Conservation (phyloP, 2,797 vertebrate species). For the Ispidina lecontei region DNA sequence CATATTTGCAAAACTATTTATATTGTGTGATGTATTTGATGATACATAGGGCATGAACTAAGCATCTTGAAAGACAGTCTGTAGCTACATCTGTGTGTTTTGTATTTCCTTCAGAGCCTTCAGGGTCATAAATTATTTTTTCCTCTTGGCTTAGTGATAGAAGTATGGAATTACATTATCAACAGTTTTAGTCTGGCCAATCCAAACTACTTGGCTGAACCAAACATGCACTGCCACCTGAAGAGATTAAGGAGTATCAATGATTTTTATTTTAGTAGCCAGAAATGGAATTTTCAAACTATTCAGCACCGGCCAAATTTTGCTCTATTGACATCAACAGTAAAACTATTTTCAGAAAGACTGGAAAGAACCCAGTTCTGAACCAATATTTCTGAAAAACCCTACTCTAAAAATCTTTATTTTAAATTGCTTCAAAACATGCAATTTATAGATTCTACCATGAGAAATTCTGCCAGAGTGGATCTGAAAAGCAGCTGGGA, state of each 20-base stretch:
- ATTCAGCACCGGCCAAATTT: neutral
- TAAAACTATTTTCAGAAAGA: neutral
- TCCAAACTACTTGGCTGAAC: neutral
- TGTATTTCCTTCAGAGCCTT: neutral
- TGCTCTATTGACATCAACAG: neutral
- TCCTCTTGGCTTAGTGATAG: neutral
- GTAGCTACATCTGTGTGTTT: neutral
- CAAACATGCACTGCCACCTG: neutral
- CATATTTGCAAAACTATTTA: neutral
- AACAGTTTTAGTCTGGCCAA: neutral
- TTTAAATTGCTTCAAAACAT: neutral
- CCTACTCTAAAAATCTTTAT: neutral
- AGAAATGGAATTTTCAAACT: neutral
- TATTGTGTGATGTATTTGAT: neutral
- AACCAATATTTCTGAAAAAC: neutral
- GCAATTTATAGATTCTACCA: neutral
- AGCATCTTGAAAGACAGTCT: neutral
- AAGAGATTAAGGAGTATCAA: neutral
- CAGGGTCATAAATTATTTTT: neutral
- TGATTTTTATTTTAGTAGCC: neutral
- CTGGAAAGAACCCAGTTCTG: neutral
- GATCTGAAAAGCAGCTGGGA: slow-evolving; percentile 8
- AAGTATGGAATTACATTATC: neutral
- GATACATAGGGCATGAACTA: neutral
- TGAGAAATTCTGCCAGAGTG: neutral